Percentiles rank a stretch among this genome's conserved stretches.
phyloP scores from a whole-genome alignment of 2,113 vertebrate species.

The Rhineura floridana region DNA sequence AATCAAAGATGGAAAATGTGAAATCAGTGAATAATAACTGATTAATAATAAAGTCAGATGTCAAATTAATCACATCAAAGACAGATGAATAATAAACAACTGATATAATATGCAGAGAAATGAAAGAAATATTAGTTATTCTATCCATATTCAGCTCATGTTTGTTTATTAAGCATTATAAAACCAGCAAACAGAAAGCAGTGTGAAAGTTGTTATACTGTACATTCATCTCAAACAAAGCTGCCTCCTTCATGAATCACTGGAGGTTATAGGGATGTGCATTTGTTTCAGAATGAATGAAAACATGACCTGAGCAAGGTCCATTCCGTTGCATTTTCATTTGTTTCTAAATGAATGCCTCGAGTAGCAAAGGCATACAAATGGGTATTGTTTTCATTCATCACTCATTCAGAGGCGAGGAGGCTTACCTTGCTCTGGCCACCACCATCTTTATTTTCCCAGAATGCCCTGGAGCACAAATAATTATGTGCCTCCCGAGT shows the following conservation, averaged over 20 bases:
- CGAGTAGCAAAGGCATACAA: neutral
- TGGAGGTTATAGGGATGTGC: neutral
- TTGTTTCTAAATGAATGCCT: neutral
- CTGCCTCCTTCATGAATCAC: neutral
- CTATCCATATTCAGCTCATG: neutral
- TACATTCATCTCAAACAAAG: neutral
- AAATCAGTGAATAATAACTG: conserved; percentile 3
- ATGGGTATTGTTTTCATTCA: too few species aligned
- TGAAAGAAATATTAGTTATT: neutral
- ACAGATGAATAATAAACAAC: neutral
- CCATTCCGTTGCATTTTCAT: neutral
- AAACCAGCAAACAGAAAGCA: neutral
- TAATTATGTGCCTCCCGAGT: neutral
- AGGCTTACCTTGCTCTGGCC: neutral
- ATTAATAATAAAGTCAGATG: neutral
- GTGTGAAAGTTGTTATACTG: neutral
- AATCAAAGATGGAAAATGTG: conserved; percentile 4
- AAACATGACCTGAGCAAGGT: neutral
- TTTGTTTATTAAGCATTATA: neutral
- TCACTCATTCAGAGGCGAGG: neutral
- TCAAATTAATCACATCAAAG: neutral
- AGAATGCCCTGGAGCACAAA: neutral
- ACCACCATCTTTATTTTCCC: neutral
- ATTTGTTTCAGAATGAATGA: neutral
- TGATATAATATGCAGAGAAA: neutral